These are phyloP conservation scores for Pachyuromys duprasi DNA, from an alignment of 2,797 vertebrate genomes.

Conservation along the genomic window DNA sequence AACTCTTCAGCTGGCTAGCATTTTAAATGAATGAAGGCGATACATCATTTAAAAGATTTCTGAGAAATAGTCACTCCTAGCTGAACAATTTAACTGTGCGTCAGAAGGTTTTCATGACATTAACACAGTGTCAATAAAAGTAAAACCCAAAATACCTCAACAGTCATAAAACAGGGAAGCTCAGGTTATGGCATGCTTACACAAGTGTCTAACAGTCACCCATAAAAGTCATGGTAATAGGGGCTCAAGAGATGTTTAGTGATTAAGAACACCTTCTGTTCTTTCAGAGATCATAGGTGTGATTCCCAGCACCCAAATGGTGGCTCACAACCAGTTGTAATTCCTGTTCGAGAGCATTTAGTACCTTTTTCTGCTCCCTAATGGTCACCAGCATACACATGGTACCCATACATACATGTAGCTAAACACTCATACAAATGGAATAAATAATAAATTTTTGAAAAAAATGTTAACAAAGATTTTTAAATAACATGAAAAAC, in stretches of 20 bases:
- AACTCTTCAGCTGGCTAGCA: not conserved
- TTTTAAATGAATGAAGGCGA: not conserved
- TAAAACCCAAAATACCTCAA: not conserved
- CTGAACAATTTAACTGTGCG: slow-evolving; percentile 4
- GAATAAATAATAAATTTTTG: not conserved
- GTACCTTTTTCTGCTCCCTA: not conserved
- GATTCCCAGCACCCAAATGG: not conserved
- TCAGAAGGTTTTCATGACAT: not conserved
- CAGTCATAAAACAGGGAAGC: not conserved
- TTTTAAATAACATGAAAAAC: not conserved
- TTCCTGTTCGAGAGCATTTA: not conserved
- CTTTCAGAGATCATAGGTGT: not conserved
- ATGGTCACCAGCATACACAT: not conserved
- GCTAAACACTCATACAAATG: not conserved
- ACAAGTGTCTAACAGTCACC: not conserved
- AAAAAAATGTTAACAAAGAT: not conserved
- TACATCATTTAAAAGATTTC: not conserved
- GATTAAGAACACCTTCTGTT: not conserved
- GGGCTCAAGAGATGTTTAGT: not conserved
- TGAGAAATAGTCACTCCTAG: no score
- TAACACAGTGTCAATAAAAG: not conserved
- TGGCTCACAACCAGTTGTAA: not conserved
- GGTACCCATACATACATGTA: not conserved
- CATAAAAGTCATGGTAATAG: not conserved
- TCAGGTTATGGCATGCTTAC: not conserved